These are phyloP conservation scores for Drosophila lacertosa DNA, from an alignment of 1,140 invertebrate genomes.

Conservation along the genomic window DNA sequence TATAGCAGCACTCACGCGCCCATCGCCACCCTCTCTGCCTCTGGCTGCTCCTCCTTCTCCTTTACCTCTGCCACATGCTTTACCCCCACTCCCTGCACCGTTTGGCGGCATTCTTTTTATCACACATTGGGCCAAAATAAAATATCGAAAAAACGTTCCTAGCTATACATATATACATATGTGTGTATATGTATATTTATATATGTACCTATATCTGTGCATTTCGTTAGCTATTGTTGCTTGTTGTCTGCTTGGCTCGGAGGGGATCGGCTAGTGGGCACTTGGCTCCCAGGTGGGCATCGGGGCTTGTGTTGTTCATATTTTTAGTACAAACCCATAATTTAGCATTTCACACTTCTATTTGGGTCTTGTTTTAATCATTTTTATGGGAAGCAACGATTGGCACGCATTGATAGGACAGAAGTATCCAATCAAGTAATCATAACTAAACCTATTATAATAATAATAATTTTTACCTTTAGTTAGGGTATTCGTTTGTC, in stretches of 20 bases:
- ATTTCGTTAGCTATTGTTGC: neutral
- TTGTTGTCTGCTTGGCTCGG: neutral
- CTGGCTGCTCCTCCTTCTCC: no score
- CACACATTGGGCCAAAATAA: slow-evolving; percentile 35
- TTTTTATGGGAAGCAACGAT: no score
- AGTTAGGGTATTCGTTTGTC: no score
- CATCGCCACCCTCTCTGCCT: neutral
- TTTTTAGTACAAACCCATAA: slow-evolving; percentile 1
- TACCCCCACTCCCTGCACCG: slow-evolving; percentile 2
- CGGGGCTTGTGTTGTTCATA: neutral
- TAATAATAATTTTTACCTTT: neutral
- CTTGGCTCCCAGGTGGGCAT: neutral
- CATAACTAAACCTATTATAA: neutral
- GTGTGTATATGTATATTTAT: neutral
- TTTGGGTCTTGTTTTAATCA: no score
- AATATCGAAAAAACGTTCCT: neutral
- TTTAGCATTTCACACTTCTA: neutral
- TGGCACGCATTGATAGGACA: no score
- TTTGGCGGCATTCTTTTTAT: slow-evolving; percentile 49
- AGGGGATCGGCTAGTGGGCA: neutral
- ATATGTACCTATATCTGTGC: slow-evolving; percentile 1
- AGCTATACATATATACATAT: neutral
- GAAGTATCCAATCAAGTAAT: no score
- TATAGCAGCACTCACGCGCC: slow-evolving; percentile 13
- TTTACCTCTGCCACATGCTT: no score